phyloP scores from a whole-genome alignment of 2,888 invertebrate genomes.

The Ophion slaviceki region DNA sequence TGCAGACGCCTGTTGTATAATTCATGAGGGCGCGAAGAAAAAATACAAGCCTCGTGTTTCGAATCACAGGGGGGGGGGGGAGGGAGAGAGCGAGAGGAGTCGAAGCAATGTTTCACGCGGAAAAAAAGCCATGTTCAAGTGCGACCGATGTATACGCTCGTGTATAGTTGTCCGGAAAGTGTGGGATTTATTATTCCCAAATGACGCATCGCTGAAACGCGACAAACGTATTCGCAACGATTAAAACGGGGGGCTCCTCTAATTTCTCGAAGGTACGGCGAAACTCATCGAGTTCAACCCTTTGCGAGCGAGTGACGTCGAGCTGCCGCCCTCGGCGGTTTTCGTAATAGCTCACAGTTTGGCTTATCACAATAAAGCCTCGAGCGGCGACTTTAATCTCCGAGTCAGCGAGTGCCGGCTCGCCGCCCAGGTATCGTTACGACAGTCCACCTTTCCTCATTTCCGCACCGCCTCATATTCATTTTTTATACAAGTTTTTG shows the following conservation, averaged over 20 bases:
- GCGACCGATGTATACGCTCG: not conserved
- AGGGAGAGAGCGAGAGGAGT: not conserved
- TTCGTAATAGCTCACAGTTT: constrained; percentile 98
- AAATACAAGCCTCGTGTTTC: not conserved
- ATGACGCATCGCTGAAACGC: not conserved
- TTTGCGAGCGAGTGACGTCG: constrained; percentile 90
- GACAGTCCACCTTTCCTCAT: not conserved
- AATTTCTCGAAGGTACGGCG: constrained; percentile 87
- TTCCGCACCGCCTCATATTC: not conserved
- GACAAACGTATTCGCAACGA: not conserved
- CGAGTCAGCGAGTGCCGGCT: constrained; percentile 97
- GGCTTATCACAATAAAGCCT: constrained; percentile 96
- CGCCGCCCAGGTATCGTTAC: constrained; percentile 90
- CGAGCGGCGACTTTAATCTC: constrained; percentile 95
- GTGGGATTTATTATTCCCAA: not conserved
- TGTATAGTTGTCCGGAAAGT: not conserved
- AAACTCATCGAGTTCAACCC: constrained; percentile 98
- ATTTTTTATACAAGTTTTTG: not conserved
- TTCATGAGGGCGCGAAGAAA: not conserved
- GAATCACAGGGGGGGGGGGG: not conserved
- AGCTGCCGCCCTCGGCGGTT: constrained; percentile 91
- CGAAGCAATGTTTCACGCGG: not conserved
- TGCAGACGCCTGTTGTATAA: not conserved
- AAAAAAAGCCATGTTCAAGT: not conserved
- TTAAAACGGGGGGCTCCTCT: constrained; percentile 2